A percentile compares a stretch with the other conserved stretches of the same genome.
phyloP scores from a whole-genome alignment of 1,140 invertebrate species.

The Pristionchus pacificus region DNA sequence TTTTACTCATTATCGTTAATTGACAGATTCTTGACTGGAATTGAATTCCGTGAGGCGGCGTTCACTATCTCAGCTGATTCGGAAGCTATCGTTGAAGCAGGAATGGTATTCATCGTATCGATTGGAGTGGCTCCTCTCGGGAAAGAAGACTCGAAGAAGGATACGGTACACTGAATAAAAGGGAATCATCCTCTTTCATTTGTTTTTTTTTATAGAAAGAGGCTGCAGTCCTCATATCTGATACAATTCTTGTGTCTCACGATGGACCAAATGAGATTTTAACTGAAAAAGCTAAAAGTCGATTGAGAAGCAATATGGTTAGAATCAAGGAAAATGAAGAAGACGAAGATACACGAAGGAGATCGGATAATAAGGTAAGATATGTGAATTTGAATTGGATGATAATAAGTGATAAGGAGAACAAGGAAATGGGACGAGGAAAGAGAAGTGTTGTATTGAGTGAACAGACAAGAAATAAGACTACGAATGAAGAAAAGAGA shows the following conservation, averaged over 20 bases:
- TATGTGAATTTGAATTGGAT: conserved; percentile 60
- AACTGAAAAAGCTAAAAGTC: conserved; percentile 79
- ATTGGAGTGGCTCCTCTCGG: conserved; percentile 83
- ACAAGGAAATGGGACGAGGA: conserved; percentile 69
- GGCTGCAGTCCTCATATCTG: conserved; percentile 91
- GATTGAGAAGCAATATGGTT: conserved; percentile 91
- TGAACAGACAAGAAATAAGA: conserved; percentile 87
- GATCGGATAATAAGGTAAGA: conserved; percentile 67
- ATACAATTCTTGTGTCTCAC: conserved; percentile 80
- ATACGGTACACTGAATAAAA: conserved; percentile 23
- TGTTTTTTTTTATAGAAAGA: neutral
- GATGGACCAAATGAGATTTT: conserved; percentile 76
- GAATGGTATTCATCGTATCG: conserved; percentile 93
- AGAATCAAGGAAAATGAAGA: conserved; percentile 79
- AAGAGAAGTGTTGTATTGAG: conserved; percentile 88
- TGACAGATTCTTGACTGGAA: conserved; percentile 87
- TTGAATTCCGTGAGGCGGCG: conserved; percentile 93
- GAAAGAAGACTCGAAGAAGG: conserved; percentile 62
- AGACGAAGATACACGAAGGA: conserved; percentile 67
- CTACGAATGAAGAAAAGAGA: conserved; percentile 91
- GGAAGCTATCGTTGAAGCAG: conserved; percentile 73
- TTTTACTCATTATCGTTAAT: conserved; percentile 15
- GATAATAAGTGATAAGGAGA: conserved; percentile 1
- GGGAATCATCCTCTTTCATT: too few relatives aligned
- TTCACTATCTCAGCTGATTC: conserved; percentile 86